Conservation (phyloP, 2,797 vertebrate species). For the Valencia hispanica region DNA sequence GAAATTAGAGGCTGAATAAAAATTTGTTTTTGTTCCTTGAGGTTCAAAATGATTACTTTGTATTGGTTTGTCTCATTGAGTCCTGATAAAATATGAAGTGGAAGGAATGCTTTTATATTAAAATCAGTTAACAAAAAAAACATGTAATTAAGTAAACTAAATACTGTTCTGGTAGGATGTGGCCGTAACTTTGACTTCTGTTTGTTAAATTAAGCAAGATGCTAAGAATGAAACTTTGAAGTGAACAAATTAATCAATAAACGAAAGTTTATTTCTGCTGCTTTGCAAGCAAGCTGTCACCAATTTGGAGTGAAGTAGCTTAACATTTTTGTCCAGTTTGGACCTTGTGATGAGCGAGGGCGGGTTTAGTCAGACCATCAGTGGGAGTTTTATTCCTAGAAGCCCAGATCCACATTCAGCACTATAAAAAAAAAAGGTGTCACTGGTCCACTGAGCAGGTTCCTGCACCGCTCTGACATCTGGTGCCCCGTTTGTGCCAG, state of each 20-base stretch:
- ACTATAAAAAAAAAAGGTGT: slow-evolving; percentile 72
- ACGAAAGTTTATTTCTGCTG: not conserved
- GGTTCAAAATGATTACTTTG: no score
- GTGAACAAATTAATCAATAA: not conserved
- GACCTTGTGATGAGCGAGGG: slow-evolving; percentile 38
- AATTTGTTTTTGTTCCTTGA: no score
- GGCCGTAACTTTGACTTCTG: not conserved
- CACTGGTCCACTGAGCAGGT: slow-evolving; percentile 79
- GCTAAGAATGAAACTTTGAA: not conserved
- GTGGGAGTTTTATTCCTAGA: slow-evolving; percentile 73
- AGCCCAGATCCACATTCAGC: slow-evolving; percentile 71
- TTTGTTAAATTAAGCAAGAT: not conserved
- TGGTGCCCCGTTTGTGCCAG: slow-evolving; percentile 83
- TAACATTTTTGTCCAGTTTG: slow-evolving; percentile 49
- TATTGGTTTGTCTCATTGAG: not conserved
- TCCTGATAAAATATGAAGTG: not conserved
- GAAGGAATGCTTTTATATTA: not conserved
- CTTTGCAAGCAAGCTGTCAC: not conserved
- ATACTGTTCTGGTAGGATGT: no score
- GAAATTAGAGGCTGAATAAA: no score
- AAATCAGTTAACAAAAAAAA: not conserved
- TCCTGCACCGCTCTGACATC: slow-evolving; percentile 82
- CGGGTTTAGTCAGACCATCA: slow-evolving; percentile 56
- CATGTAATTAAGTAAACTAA: not conserved
- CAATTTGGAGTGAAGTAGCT: slow-evolving; percentile 25